Evolutionary conservation across 1,140 invertebrate species (phyloP), one percentile per base, ranked within the genome.

Genomic region (Bombus waltoni): DNA sequence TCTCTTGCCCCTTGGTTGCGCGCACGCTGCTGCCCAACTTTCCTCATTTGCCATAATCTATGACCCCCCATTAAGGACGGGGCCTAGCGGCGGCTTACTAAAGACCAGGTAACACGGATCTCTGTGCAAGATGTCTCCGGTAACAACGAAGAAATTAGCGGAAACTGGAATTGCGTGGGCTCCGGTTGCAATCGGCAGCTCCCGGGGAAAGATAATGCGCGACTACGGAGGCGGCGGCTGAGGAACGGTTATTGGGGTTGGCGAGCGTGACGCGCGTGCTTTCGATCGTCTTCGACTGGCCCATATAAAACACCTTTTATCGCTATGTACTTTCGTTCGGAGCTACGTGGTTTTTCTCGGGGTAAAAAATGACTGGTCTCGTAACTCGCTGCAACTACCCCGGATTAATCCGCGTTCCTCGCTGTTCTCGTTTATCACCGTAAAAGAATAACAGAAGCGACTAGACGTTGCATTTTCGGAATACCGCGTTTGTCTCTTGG

Each of bases 41-140:
- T 93, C 91, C 93, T 93, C 92, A 93, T 94, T 94, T 94, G 92
- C 89, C 92, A 92, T 94, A 94, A 94, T 93, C 90, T 93, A 93
- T 93, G 93, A 91, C 90, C 87, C 87, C 88, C 93, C 93, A 94
- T 94, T 94, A 93, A 93, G 92, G 90, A 90, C 32, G 44, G 86
- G 87, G 86, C 83, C 82, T 90, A 90, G 86, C 82, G 42, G 87
- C 86, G 87, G 87, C 90, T 90, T 90, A 87, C 75, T 78, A 83
- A 79, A 82, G 89, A 88, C 88, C 92, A 93, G 92, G 92, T 93
- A 93, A 91, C 89, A 81, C 79, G 83, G 81, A 86, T 87, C 87
- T 40, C 87, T 18, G 85, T 74, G 88, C 92, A 92, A 93, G 92
- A 91, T 93, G 91, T 93, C 89, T 89, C 91, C 85, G 87, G 76